A percentile compares a stretch with the other conserved stretches of the same genome.
These are phyloP conservation scores for Eilema caniola DNA, from an alignment of 2,888 invertebrate species.

Conservation along the genomic window DNA sequence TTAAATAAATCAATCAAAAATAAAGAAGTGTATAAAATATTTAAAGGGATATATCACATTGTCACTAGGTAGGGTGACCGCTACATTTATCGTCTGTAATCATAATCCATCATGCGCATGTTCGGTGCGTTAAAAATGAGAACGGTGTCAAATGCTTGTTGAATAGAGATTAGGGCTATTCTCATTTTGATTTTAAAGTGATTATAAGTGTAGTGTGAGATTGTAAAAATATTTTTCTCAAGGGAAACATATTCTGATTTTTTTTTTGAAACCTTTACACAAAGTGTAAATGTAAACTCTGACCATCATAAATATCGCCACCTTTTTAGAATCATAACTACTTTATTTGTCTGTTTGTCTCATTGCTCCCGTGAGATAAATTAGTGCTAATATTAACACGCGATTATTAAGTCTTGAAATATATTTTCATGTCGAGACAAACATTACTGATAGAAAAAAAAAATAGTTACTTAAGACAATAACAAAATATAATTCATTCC, in stretches of 20 bases:
- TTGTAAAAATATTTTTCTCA: constrained; percentile 9
- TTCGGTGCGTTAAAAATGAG: constrained; percentile 52
- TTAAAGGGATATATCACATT: constrained; percentile 76
- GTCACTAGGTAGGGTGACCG: constrained; percentile 64
- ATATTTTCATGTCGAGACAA: no score
- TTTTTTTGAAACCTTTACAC: no score
- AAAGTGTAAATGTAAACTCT: no score
- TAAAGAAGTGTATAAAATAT: constrained; percentile 56
- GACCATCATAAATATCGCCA: no score
- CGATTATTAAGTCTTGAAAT: no score
- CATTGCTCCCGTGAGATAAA: no score
- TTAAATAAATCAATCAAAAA: constrained; percentile 57
- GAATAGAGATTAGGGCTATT: constrained; percentile 65
- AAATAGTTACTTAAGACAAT: no score
- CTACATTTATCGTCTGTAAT: constrained; percentile 66
- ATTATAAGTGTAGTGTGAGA: background rate
- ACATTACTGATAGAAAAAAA: no score
- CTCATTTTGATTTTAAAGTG: constrained; percentile 31
- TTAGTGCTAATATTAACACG: no score
- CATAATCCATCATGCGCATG: constrained; percentile 71
- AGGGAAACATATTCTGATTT: background rate
- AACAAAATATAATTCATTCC: no score
- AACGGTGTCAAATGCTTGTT: constrained; percentile 59
- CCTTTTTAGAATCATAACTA: no score
- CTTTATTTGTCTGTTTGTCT: no score